Evolutionary conservation across 2,113 vertebrate genomes (phyloP).

Genomic region (Leucopternis melanops): DNA sequence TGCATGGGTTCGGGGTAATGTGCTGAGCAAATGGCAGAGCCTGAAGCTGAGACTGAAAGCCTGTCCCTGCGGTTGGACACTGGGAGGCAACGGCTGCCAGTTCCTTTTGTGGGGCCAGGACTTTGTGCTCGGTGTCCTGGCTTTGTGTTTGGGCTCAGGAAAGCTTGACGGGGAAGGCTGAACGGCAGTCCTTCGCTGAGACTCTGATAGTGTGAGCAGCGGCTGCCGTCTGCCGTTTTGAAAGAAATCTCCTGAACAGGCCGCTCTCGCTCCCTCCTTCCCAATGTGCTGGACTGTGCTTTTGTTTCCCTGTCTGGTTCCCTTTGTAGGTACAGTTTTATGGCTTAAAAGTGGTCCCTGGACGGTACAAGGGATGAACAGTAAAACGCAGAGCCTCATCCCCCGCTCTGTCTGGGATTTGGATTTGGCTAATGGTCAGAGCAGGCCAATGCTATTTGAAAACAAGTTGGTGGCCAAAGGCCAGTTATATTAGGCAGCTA

Average conservation of each 20-base stretch:
- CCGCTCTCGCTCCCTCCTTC: fast-evolving
- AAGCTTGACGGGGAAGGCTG: background rate
- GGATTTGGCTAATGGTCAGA: background rate
- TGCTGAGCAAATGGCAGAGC: background rate
- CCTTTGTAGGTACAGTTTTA: background rate
- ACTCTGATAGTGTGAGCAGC: background rate
- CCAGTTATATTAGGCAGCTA: background rate
- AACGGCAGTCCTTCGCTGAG: fast-evolving
- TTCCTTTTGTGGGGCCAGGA: background rate
- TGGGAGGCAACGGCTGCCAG: background rate
- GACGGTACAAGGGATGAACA: background rate
- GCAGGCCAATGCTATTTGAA: background rate
- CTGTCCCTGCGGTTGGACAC: background rate
- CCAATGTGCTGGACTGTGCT: background rate
- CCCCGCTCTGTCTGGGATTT: background rate
- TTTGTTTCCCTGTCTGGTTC: background rate
- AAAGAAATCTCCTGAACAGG: background rate
- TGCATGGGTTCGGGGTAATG: background rate
- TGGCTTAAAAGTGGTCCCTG: background rate
- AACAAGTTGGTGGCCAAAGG: background rate
- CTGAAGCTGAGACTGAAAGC: background rate
- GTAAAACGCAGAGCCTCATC: background rate
- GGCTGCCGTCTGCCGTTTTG: background rate
- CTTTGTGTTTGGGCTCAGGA: background rate
- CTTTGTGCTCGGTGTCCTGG: background rate